These are phyloP conservation scores for Heliconius cydno DNA, from an alignment of 2,888 invertebrate genomes.

Conservation along the genomic window DNA sequence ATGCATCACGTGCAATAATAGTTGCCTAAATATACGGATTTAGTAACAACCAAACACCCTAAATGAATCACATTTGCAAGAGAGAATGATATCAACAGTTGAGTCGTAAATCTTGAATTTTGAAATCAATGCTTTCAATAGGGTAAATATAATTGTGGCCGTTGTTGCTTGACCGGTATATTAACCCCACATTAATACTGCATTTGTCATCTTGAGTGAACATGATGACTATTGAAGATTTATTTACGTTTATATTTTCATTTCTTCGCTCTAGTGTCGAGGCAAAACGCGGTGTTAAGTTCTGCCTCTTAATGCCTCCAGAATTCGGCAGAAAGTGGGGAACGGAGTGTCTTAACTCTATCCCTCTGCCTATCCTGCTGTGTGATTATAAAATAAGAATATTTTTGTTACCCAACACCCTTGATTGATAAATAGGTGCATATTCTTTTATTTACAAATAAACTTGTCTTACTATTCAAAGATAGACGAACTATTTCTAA, in stretches of 20 bases:
- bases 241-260: no score
- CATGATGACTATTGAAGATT: not conserved
- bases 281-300: no score
- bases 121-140: constrained; percentile 13
- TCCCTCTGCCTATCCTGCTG: no score
- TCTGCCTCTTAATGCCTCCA: no score
- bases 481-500: not conserved
- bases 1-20: not conserved
- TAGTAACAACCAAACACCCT: constrained; percentile 1
- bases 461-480: not conserved
- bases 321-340: no score
- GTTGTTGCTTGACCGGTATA: not conserved
- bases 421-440: not conserved
- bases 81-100: constrained; percentile 6
- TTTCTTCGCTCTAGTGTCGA: no score
- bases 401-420: not conserved
- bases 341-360: no score
- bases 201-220: not conserved
- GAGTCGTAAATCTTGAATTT: not conserved
- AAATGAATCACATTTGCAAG: constrained; percentile 3
- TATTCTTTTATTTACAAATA: not conserved
- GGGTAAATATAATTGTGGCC: not conserved
- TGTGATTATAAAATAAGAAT: not conserved
- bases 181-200: not conserved
- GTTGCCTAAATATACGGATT: constrained; percentile 1